Evolutionary conservation across 2,888 invertebrate genomes (phyloP), one percentile per base, ranked within the genome.

Genomic region (Azorinus chamasolen): DNA sequence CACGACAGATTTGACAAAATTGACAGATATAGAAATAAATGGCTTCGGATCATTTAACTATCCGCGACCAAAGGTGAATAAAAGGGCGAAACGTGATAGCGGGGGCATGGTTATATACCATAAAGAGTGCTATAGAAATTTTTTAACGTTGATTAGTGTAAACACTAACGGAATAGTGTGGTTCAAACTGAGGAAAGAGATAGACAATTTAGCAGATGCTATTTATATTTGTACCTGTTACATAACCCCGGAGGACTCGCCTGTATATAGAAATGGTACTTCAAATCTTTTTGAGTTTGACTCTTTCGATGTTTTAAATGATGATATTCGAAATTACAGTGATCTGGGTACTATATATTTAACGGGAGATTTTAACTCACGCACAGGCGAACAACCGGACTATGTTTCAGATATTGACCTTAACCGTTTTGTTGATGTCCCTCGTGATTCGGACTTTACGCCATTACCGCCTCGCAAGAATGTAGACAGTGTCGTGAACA

Each of bases 171-270:
- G 72, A 46, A 64, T 72, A 12, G 20, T 72, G 16, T 72, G 72
- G 64, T 22, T 65, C 22, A 72, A 64, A 46, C 41, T 72, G n/a
- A 55, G 48, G 18, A 50, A 32, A 8, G 22, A 37, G 16, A 27
- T 24, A 10, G 39, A 59, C 22, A n/a, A 65, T 45, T 18, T 25
- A 4, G 53, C 45, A 10, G 50, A 41, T 37, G 59, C 51, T 45
- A 27, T 51, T 16, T 72, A 57, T 46, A 25, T 64, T 24, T 72
- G 59, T 37, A 25, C 50, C 18, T 64, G 53, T 22, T 72, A 72
- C 27, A 72, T 72, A 22, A 64, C 71, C 3, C 71, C 71, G 32
- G 64, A 71, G 46, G 51, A 71, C 2, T 64, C 71, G 6, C 10
- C 39, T 41, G 37, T 64, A 18, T 72, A 72, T 63, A 61, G 39